These are phyloP conservation scores for Cancer borealis DNA, from an alignment of 2,888 invertebrate species.

Conservation along the genomic window DNA sequence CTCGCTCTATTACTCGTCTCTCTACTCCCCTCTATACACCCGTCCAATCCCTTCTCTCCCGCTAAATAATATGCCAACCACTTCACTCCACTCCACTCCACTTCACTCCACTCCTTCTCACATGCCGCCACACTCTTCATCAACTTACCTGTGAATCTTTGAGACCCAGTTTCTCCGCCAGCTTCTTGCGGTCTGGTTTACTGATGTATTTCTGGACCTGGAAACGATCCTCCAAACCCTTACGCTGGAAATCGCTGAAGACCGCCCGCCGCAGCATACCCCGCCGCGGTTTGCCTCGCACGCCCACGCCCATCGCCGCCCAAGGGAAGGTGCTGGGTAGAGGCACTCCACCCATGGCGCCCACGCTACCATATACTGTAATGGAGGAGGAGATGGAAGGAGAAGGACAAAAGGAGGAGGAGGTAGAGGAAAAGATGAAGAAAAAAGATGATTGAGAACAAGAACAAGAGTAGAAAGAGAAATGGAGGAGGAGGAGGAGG, in stretches of 20 bases:
- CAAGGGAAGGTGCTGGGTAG: conserved; percentile 87
- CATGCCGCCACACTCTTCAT: background rate
- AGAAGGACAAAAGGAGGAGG: background rate
- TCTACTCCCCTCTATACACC: background rate
- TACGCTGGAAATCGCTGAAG: conserved; percentile 96
- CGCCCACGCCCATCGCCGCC: conserved; percentile 85
- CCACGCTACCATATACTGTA: conserved; percentile 77
- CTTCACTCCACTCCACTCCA: background rate
- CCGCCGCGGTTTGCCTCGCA: conserved; percentile 89
- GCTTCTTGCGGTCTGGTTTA: conserved; percentile 97
- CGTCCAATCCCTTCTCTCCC: background rate
- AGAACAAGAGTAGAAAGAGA: background rate
- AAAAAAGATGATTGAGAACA: background rate
- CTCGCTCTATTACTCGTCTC: background rate
- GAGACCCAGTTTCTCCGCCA: conserved; percentile 96
- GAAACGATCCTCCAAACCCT: conserved; percentile 96
- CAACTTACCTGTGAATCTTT: conserved; percentile 96
- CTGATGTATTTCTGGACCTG: conserved; percentile 99
- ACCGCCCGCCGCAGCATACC: conserved; percentile 99
- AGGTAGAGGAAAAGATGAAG: background rate
- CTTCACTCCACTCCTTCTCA: background rate
- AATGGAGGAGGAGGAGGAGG: background rate
- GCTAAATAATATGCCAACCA: background rate
- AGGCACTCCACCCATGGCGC: conserved; percentile 80
- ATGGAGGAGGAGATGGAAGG: background rate